Percentiles rank a stretch among this genome's conserved stretches.
These are phyloP conservation scores for Clarias macrocephalus DNA, from an alignment of 2,113 vertebrate genomes.

Conservation along the genomic window DNA sequence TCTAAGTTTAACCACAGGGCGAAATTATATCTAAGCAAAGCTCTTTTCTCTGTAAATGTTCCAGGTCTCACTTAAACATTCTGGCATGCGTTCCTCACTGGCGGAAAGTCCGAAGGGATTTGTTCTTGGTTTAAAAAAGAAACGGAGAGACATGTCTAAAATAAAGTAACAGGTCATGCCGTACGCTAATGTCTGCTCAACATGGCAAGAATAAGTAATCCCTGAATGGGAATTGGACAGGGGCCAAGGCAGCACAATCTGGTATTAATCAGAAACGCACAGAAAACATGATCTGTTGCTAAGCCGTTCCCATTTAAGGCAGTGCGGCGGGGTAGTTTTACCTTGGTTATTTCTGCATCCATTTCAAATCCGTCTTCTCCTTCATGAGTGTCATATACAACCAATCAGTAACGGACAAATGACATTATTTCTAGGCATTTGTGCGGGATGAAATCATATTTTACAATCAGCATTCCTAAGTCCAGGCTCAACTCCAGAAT, in stretches of 20 bases:
- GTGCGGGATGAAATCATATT: slow-evolving; percentile 5
- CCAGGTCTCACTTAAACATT: slow-evolving; percentile 43
- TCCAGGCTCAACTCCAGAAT: not conserved
- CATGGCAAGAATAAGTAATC: slow-evolving; percentile 56
- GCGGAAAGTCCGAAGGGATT: slow-evolving; percentile 35
- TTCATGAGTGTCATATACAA: slow-evolving; percentile 22
- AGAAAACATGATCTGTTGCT: slow-evolving; percentile 65
- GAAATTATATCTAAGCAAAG: slow-evolving; percentile 29
- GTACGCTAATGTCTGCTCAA: slow-evolving; percentile 56
- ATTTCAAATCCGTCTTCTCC: slow-evolving; percentile 18
- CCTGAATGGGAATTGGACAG: slow-evolving; percentile 61
- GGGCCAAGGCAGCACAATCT: slow-evolving; percentile 67
- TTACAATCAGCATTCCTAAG: not conserved
- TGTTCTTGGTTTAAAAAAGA: slow-evolving; percentile 33
- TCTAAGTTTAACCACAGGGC: slow-evolving; percentile 24
- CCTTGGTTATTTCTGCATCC: slow-evolving; percentile 26
- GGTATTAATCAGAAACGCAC: slow-evolving; percentile 74
- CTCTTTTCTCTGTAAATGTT: slow-evolving; percentile 26
- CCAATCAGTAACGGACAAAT: slow-evolving; percentile 29
- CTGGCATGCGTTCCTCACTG: slow-evolving; percentile 40
- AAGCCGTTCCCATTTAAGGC: slow-evolving; percentile 77
- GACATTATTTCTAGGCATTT: slow-evolving; percentile 26
- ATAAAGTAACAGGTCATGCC: slow-evolving; percentile 54
- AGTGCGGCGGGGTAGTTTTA: slow-evolving; percentile 60
- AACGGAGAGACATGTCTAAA: slow-evolving; percentile 52